A percentile compares a stretch with the other conserved stretches of the same genome.
Conservation (phyloP, 2,888 invertebrate genomes). For the Rugalucina vietnamica region DNA sequence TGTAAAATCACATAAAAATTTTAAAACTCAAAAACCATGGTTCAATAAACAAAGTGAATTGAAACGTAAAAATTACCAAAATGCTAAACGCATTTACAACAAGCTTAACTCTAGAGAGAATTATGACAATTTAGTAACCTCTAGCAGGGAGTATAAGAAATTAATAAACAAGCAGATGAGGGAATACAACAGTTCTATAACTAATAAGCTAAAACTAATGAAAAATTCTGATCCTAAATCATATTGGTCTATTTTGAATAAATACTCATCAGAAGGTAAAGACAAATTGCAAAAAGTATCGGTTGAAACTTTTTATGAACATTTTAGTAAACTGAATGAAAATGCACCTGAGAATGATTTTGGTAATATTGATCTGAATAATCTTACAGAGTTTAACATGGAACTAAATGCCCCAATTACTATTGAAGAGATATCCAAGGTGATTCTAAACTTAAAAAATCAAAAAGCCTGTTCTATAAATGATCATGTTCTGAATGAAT, state of each 20-base stretch:
- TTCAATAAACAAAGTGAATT: conserved; percentile 7
- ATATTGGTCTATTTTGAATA: conserved; percentile 8
- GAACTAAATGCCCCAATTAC: conserved; percentile 2
- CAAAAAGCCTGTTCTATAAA: conserved; percentile 2
- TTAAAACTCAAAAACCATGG: background rate
- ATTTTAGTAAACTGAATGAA: conserved; percentile 11
- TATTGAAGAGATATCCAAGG: background rate
- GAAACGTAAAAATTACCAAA: background rate
- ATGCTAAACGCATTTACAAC: background rate
- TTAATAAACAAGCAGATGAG: background rate
- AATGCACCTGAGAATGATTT: background rate
- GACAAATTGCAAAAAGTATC: background rate
- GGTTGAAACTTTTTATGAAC: background rate
- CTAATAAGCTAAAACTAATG: background rate
- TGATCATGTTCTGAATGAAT: conserved; percentile 2
- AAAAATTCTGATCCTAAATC: conserved; percentile 9
- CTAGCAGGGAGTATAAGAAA: background rate
- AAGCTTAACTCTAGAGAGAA: background rate
- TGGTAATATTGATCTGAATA: background rate
- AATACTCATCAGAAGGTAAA: background rate
- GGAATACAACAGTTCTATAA: background rate
- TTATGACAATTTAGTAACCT: background rate
- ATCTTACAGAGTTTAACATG: background rate
- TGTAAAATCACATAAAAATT: background rate
- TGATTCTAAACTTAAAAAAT: background rate